Evolutionary conservation across 2,888 invertebrate genomes (phyloP), one percentile per base, ranked within the genome.

Genomic region (Epistrophe grossulariae): DNA sequence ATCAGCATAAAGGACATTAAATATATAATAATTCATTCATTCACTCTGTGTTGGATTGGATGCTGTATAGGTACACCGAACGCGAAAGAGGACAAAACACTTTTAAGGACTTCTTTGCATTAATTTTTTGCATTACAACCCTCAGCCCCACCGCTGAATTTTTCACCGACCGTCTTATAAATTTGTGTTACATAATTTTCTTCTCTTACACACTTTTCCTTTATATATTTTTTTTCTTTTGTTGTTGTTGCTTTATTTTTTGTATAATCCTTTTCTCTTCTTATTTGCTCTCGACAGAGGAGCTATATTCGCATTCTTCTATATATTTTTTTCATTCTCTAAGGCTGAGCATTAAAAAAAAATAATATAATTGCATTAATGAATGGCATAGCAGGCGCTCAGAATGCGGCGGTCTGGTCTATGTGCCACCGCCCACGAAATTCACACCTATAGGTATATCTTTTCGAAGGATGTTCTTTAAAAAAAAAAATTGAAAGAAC

Each of bases 141-240:
- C 28, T 28, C 7, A 15, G 31, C 15, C 28, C 9, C 55, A 31
- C 19, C 24, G 24, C 15, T 19, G 40, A 62, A 48, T 59, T 48
- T n/a, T 62, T 79, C 60, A 19, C 48, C 57, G 19, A 40, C 48
- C 73, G 9, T 48, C 38, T 35, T 43, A 71, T 57, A 45, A 7
- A 35, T 35, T 72, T 82, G 62, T 78, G 82, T 85, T 85, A 85
- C 85, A 85, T 85, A 85, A 85, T 82, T 82, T 78, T 85, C 81
- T 59, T 68, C 70, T 66, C 62, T 70, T 62, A 59, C 71, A 79
- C 79, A 68, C 76, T 55, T 70, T 70, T 50, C 8, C 8, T 19
- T 50, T 7, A 5, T 35, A 8, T 19, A 31, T 24, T 60, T 73
- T 50, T 52, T 48, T 50, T 31, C n/a, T 52, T 38, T 83, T 62